Conservation (phyloP, 2,113 vertebrate species). For the Aegithalos caudatus region DNA sequence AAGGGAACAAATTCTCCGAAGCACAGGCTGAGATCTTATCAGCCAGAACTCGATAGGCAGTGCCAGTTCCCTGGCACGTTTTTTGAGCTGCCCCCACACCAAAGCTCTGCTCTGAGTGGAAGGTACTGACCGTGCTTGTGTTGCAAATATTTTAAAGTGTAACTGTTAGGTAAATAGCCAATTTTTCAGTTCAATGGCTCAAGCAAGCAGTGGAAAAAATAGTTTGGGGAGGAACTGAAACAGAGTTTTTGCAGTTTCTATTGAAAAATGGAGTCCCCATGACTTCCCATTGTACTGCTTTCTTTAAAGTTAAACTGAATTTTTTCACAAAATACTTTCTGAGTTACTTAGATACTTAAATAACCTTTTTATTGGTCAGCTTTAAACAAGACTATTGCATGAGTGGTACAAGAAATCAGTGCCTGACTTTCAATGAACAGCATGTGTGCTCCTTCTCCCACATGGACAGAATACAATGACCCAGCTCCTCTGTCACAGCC, state of each 20-base stretch:
- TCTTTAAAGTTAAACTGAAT: not conserved
- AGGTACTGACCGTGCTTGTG: not conserved
- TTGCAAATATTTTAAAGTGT: not conserved
- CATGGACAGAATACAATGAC: not conserved
- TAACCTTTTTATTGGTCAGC: not conserved
- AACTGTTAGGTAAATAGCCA: slow-evolving; percentile 15
- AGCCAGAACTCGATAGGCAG: not conserved
- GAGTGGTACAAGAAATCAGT: not conserved
- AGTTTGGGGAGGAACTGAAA: not conserved
- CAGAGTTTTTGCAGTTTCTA: not conserved
- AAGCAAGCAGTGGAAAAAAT: slow-evolving; percentile 20
- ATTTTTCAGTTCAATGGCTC: slow-evolving; percentile 34
- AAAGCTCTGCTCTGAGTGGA: not conserved
- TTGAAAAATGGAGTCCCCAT: not conserved
- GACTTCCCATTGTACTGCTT: not conserved
- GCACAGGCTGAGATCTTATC: not conserved
- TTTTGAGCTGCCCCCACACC: not conserved
- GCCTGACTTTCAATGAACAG: not conserved
- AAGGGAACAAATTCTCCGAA: not conserved
- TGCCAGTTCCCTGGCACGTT: not conserved
- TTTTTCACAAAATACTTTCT: not conserved
- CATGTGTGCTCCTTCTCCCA: not conserved
- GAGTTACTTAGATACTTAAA: not conserved
- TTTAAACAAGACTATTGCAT: not conserved
- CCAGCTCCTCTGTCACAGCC: not conserved